Percentiles rank a stretch among this genome's conserved stretches.
These are phyloP conservation scores for Atherix ibis DNA, from an alignment of 2,888 invertebrate species.

Conservation along the genomic window DNA sequence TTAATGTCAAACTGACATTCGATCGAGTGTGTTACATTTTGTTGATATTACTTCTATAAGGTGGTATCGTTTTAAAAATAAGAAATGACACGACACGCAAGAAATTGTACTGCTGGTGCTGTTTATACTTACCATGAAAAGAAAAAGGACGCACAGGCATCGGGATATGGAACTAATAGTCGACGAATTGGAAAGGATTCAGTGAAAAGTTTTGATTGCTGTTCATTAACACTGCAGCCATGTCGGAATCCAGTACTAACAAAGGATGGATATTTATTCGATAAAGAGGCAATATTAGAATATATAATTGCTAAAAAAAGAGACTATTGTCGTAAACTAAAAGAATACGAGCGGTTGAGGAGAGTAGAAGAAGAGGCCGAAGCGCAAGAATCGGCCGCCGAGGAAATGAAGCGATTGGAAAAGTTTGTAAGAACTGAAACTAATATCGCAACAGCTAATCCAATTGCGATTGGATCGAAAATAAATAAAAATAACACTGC, in stretches of 20 bases:
- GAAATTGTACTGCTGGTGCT: conserved; percentile 95
- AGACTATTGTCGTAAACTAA: conserved; percentile 73
- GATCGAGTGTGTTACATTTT: no score
- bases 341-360: conserved; percentile 81
- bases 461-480: conserved; percentile 6
- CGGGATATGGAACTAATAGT: conserved; percentile 80
- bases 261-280: conserved; percentile 84
- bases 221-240: conserved; percentile 90
- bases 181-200: conserved; percentile 64
- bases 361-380: conserved; percentile 56
- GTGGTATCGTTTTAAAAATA: no score
- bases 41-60: no score
- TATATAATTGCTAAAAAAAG: conserved; percentile 90
- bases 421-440: conserved; percentile 73
- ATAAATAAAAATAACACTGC: conserved; percentile 14
- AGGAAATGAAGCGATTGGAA: conserved; percentile 56
- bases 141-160: conserved; percentile 84
- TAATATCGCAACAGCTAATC: conserved; percentile 41
- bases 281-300: conserved; percentile 91
- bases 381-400: conserved; percentile 52
- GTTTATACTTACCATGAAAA: conserved; percentile 98
- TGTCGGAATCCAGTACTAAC: conserved; percentile 85
- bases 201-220: conserved; percentile 87
- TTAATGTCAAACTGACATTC: no score
- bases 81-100: conserved; percentile 90